A percentile compares a stretch with the other conserved stretches of the same genome.
Conservation (phyloP, 2,797 vertebrate species). For the Spea hammondii region DNA sequence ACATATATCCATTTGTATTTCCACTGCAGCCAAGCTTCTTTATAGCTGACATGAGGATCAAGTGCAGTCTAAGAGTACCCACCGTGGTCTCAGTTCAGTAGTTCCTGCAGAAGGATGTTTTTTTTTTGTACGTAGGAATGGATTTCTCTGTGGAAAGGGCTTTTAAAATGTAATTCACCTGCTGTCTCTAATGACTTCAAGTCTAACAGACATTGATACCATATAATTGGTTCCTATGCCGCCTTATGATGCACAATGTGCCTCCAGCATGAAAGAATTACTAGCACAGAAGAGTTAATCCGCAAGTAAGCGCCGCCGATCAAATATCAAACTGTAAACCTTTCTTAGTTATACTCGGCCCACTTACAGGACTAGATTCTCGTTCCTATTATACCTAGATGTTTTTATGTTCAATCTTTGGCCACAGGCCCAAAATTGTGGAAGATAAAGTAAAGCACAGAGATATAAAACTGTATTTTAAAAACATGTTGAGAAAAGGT, state of each 20-base stretch:
- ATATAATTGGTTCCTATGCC: background rate
- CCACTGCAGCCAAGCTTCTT: too few relatives aligned
- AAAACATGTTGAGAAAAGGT: too few relatives aligned
- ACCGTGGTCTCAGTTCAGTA: background rate
- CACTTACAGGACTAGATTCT: too few relatives aligned
- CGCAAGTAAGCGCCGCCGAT: background rate
- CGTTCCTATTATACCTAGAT: too few relatives aligned
- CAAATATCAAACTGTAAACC: background rate
- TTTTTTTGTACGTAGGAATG: background rate
- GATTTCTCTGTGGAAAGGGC: slow-evolving; percentile 3
- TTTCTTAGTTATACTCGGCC: background rate
- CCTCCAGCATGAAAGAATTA: background rate
- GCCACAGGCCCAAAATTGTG: too few relatives aligned
- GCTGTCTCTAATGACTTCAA: slow-evolving; percentile 9
- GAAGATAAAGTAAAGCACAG: too few relatives aligned
- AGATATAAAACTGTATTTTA: too few relatives aligned
- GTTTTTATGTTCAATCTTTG: too few relatives aligned
- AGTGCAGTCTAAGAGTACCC: background rate
- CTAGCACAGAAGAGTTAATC: background rate
- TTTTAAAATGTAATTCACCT: slow-evolving; percentile 1
- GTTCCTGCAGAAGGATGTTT: background rate
- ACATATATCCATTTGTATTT: too few relatives aligned
- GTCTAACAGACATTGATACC: slow-evolving; percentile 9
- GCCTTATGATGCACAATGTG: background rate
- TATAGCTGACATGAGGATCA: too few relatives aligned